These are phyloP conservation scores for Pecten maximus DNA, from an alignment of 2,888 invertebrate species.

Conservation along the genomic window DNA sequence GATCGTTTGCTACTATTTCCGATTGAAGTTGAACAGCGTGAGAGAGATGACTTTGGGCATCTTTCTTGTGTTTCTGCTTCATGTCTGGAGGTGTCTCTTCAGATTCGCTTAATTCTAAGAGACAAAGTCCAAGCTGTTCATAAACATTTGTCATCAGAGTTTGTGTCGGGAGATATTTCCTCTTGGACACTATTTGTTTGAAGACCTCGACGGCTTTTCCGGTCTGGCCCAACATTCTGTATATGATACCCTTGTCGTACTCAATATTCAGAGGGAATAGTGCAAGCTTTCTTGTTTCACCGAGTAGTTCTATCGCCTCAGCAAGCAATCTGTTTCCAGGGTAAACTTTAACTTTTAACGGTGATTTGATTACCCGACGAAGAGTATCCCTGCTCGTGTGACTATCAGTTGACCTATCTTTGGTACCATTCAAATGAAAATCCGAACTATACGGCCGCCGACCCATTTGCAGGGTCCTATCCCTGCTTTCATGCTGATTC, in stretches of 20 bases:
- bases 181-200: not conserved
- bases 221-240: not conserved
- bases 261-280: not conserved
- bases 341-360: not conserved
- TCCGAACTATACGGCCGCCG: too few relatives aligned
- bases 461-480: too few relatives aligned
- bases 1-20: not conserved
- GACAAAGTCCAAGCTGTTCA: conserved; percentile 9
- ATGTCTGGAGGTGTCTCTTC: not conserved
- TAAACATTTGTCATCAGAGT: not conserved
- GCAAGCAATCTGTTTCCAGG: not conserved
- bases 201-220: not conserved
- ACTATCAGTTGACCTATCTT: too few relatives aligned
- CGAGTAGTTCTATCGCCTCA: not conserved
- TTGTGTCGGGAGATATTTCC: not conserved
- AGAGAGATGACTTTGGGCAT: not conserved
- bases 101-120: not conserved
- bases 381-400: too few relatives aligned
- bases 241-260: not conserved
- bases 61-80: not conserved
- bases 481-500: not conserved
- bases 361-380: not conserved
- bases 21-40: not conserved
- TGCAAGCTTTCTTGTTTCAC: not conserved
- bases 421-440: too few relatives aligned